These are phyloP conservation scores for Lonchura striata DNA, from an alignment of 2,113 vertebrate species.

Conservation along the genomic window DNA sequence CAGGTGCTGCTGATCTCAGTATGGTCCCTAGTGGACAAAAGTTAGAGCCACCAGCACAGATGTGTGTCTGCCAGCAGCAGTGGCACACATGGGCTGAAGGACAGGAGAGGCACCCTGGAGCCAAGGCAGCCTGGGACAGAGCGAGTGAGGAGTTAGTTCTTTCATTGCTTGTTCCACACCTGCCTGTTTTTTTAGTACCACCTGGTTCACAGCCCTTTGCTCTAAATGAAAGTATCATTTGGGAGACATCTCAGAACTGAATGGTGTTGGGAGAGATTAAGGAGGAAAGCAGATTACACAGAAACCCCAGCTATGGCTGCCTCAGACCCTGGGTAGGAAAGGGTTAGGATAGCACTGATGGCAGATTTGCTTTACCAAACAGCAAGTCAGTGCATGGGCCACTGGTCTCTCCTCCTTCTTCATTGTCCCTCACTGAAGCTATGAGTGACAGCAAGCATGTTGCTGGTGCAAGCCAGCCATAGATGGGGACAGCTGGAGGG, in stretches of 20 bases:
- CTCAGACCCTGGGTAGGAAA: not conserved
- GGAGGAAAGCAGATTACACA: not conserved
- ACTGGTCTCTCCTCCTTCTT: not conserved
- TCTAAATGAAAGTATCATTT: not conserved
- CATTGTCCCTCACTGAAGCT: not conserved
- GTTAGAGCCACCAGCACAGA: not conserved
- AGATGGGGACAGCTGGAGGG: not conserved
- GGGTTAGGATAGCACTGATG: not conserved
- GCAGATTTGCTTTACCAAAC: not conserved
- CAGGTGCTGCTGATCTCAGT: not conserved
- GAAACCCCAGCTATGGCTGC: not conserved
- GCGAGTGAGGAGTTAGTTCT: not conserved
- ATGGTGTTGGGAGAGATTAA: not conserved
- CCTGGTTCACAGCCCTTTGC: not conserved
- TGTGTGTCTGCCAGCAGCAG: not conserved
- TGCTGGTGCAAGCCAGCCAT: not conserved
- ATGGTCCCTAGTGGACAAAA: constrained; percentile 16
- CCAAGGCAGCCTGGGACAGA: not conserved
- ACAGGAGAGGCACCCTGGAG: not conserved
- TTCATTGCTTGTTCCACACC: not conserved
- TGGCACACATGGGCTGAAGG: not conserved
- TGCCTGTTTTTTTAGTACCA: not conserved
- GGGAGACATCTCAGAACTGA: not conserved
- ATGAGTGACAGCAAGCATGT: not conserved
- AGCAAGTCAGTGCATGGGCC: accelerated